phyloP scores from a whole-genome alignment of 2,113 vertebrate genomes.

The Agapornis roseicollis region DNA sequence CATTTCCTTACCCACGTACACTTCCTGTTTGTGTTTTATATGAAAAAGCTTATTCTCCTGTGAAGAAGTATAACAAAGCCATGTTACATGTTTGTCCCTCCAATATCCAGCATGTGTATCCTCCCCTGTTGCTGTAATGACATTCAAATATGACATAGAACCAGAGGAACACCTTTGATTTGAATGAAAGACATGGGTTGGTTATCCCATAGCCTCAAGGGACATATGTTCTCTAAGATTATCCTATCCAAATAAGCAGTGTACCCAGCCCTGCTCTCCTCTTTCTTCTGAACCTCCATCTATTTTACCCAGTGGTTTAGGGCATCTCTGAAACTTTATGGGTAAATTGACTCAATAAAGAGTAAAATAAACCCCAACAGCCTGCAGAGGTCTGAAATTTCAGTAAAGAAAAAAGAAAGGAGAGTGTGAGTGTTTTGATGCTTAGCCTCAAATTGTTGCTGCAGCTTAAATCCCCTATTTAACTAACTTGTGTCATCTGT shows the following conservation, averaged over 20 bases:
- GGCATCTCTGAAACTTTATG: neutral
- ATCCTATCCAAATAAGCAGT: neutral
- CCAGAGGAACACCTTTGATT: neutral
- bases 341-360: neutral
- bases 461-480: neutral
- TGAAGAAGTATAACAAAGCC: neutral
- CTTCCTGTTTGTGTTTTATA: neutral
- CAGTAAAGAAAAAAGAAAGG: neutral
- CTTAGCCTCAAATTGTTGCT: neutral
- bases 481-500: conserved; percentile 52
- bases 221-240: neutral
- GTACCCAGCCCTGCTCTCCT: neutral
- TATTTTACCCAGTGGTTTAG: neutral
- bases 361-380: neutral
- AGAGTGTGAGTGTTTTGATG: neutral
- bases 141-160: neutral
- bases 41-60: neutral
- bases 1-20: neutral
- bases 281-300: neutral
- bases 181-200: neutral
- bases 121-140: neutral
- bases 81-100: neutral
- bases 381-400: neutral
- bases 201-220: neutral
- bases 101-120: neutral